Evolutionary conservation across 2,888 invertebrate species (phyloP).

Genomic region (Spilosoma lubricipeda): DNA sequence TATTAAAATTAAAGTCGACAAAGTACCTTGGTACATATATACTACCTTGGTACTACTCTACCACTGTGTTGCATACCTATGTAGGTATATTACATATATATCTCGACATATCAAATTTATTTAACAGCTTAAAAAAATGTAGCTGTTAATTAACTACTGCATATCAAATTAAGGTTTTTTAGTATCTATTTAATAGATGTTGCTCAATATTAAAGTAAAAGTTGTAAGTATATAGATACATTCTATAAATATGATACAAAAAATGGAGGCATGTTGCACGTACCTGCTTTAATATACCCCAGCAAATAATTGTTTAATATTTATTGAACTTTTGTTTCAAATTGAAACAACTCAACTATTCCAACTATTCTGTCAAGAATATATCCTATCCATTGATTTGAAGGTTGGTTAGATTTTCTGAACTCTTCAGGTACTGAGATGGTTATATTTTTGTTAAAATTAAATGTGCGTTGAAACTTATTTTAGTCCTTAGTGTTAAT

Average conservation of each 20-base stretch:
- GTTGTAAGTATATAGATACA: background rate
- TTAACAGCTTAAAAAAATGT: too few relatives aligned
- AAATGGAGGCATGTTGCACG: constrained; percentile 3
- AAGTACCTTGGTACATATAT: too few relatives aligned
- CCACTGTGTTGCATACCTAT: too few relatives aligned
- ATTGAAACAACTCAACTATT: background rate
- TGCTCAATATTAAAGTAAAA: constrained; percentile 19
- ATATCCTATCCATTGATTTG: background rate
- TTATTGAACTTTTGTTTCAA: background rate
- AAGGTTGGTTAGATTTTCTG: background rate
- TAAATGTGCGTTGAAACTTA: too few relatives aligned
- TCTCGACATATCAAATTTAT: too few relatives aligned
- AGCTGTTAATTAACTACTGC: constrained; percentile 18
- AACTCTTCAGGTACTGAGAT: background rate
- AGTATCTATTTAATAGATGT: constrained; percentile 12
- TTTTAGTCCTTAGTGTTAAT: background rate
- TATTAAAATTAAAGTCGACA: too few relatives aligned
- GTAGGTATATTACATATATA: too few relatives aligned
- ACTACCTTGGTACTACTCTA: too few relatives aligned
- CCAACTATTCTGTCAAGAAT: background rate
- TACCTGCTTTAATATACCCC: background rate
- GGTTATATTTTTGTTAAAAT: background rate
- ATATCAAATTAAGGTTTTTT: constrained; percentile 19
- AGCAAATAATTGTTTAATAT: background rate
- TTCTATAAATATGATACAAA: constrained; percentile 1